These are phyloP conservation scores for Chirona hameri DNA, from an alignment of 2,888 invertebrate genomes.

Conservation along the genomic window DNA sequence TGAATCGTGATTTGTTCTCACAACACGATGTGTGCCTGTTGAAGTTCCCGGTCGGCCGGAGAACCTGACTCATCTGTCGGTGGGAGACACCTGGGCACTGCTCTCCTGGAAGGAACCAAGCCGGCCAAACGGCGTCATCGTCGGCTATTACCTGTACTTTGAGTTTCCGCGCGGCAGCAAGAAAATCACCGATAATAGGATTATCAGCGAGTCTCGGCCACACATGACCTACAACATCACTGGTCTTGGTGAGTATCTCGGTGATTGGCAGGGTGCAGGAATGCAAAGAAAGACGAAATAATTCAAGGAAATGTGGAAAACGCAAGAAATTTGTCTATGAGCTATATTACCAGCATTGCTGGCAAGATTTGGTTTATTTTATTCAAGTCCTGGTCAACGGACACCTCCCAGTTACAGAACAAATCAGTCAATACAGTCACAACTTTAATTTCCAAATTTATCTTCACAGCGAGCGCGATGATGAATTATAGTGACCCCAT, in stretches of 20 bases:
- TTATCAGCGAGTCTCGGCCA: background rate
- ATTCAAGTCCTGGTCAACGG: too few relatives aligned
- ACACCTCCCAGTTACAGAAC: too few relatives aligned
- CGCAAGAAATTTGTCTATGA: background rate
- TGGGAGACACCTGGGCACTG: background rate
- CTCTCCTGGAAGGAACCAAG: background rate
- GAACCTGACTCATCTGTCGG: background rate
- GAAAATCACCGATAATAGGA: constrained; percentile 14
- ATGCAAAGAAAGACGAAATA: too few relatives aligned
- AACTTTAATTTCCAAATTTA: too few relatives aligned
- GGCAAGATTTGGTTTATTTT: too few relatives aligned
- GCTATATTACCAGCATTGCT: background rate
- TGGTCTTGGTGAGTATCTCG: background rate
- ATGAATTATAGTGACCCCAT: too few relatives aligned
- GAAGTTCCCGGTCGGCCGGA: background rate
- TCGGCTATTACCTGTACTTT: constrained; percentile 8
- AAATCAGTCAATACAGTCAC: too few relatives aligned
- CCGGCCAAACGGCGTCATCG: background rate
- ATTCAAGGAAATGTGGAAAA: background rate
- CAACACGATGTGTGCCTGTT: too few relatives aligned
- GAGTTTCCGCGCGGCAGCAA: background rate
- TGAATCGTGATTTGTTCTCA: too few relatives aligned
- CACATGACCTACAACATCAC: background rate
- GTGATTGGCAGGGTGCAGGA: too few relatives aligned
- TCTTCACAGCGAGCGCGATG: too few relatives aligned